Conservation (phyloP, 2,888 invertebrate genomes). For the Hypselothyrea guttata region DNA sequence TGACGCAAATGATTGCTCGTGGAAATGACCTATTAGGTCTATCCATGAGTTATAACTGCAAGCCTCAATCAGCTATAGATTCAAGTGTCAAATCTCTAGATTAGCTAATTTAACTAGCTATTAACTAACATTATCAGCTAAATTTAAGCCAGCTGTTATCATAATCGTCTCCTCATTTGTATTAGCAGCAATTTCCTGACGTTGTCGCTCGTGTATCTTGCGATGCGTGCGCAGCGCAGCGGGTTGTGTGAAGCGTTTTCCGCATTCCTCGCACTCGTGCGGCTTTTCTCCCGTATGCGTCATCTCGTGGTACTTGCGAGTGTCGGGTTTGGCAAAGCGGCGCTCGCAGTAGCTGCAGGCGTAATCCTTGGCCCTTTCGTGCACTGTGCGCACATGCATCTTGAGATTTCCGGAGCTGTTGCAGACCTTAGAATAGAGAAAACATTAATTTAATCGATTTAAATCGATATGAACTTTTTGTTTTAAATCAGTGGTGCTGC, state of each 20-base stretch:
- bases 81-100: no score
- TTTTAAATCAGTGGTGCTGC: no score
- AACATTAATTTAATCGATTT: no score
- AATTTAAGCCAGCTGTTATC: neutral
- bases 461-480: no score
- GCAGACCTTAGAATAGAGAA: no score
- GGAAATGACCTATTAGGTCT: no score
- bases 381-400: slow-evolving; percentile 74
- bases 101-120: no score
- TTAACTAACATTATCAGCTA: no score
- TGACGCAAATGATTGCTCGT: no score
- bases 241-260: slow-evolving; percentile 74
- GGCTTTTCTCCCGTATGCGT: slow-evolving; percentile 80
- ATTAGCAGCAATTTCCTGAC: neutral
- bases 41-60: no score
- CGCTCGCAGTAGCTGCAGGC: slow-evolving; percentile 75
- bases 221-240: slow-evolving; percentile 75
- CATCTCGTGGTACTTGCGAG: slow-evolving; percentile 80
- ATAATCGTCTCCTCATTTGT: slow-evolving; percentile 9
- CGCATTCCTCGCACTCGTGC: slow-evolving; percentile 72
- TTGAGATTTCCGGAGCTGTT: slow-evolving; percentile 76
- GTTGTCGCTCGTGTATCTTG: slow-evolving; percentile 65
- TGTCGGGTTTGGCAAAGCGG: slow-evolving; percentile 77
- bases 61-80: no score
- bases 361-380: slow-evolving; percentile 74